phyloP scores from a whole-genome alignment of 1,140 invertebrate genomes.

The Drosophila nannoptera region DNA sequence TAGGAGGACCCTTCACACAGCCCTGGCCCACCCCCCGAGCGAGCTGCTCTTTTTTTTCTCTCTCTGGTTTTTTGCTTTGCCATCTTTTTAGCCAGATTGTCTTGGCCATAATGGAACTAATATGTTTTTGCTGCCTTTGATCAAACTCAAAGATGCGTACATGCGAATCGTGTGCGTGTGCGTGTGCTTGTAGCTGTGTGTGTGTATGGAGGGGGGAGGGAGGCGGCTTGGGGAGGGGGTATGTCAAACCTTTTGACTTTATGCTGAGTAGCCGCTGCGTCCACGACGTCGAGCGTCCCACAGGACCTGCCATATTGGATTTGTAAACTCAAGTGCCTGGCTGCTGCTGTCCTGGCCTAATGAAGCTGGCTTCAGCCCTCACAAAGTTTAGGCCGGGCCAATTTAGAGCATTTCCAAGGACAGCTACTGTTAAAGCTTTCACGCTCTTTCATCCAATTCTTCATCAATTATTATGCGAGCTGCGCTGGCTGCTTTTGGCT shows the following conservation, averaged over 20 bases:
- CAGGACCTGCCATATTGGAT: slow-evolving; percentile 38
- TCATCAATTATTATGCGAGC: no score
- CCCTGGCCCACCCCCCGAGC: no score
- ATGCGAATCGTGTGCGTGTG: slow-evolving; percentile 17
- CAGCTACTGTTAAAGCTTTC: not conserved
- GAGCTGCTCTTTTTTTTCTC: slow-evolving; percentile 8
- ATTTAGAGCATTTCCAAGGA: not conserved
- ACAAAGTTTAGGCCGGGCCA: not conserved
- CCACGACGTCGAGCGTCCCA: slow-evolving; percentile 11
- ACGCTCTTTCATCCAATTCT: not conserved
- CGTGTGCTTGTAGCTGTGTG: not conserved
- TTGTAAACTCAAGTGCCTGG: slow-evolving; percentile 40
- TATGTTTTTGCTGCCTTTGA: slow-evolving; percentile 67
- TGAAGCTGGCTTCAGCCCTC: slow-evolving; percentile 26
- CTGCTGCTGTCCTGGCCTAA: slow-evolving; percentile 1
- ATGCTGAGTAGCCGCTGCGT: slow-evolving; percentile 16
- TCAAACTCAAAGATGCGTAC: slow-evolving; percentile 41
- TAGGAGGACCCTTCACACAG: slow-evolving; percentile 39
- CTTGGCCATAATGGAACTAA: slow-evolving; percentile 71
- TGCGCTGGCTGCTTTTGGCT: not conserved
- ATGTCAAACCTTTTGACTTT: slow-evolving; percentile 16
- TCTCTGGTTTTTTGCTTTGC: slow-evolving; percentile 1
- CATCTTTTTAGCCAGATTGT: slow-evolving; percentile 63
- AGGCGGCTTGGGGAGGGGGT: not conserved
- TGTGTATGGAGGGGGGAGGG: no score